Evolutionary conservation across 2,888 invertebrate species (phyloP).

Genomic region (Octonoba sinensis): DNA sequence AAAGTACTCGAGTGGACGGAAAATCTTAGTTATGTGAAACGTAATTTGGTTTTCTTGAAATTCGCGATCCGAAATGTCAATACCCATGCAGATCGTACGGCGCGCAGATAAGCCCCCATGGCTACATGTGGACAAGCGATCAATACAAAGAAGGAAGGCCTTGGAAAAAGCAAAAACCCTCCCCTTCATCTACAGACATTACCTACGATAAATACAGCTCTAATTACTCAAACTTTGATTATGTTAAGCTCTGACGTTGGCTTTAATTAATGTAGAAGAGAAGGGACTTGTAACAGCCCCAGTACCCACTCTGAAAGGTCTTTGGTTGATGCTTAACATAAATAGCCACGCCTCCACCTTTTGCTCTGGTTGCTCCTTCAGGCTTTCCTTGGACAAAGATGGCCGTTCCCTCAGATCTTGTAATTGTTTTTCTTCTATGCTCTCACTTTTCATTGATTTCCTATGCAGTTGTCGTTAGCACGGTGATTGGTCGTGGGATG

Average conservation of each 20-base stretch:
- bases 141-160: constrained; percentile 48
- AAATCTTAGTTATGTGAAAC: constrained; percentile 33
- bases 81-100: constrained; percentile 19
- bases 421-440: constrained; percentile 15
- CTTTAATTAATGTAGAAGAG: constrained; percentile 62
- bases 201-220: constrained; percentile 61
- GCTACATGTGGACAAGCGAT: constrained; percentile 24
- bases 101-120: constrained; percentile 19
- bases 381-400: constrained; percentile 36
- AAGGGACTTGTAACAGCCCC: constrained; percentile 41
- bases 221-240: constrained; percentile 64
- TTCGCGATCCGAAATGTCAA: constrained; percentile 40
- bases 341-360: constrained; percentile 53
- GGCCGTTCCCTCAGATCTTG: constrained; percentile 23
- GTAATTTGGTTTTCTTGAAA: constrained; percentile 47
- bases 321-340: constrained; percentile 57
- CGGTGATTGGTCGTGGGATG: too few relatives aligned
- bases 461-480: too few relatives aligned
- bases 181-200: constrained; percentile 53
- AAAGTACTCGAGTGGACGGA: constrained; percentile 40
- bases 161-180: constrained; percentile 54
- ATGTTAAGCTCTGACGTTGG: constrained; percentile 63
- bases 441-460: constrained; percentile 8
- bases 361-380: constrained; percentile 28
- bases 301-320: constrained; percentile 40